Conservation (phyloP, 1,140 invertebrate genomes). For the Rhizoglyphus robini region DNA sequence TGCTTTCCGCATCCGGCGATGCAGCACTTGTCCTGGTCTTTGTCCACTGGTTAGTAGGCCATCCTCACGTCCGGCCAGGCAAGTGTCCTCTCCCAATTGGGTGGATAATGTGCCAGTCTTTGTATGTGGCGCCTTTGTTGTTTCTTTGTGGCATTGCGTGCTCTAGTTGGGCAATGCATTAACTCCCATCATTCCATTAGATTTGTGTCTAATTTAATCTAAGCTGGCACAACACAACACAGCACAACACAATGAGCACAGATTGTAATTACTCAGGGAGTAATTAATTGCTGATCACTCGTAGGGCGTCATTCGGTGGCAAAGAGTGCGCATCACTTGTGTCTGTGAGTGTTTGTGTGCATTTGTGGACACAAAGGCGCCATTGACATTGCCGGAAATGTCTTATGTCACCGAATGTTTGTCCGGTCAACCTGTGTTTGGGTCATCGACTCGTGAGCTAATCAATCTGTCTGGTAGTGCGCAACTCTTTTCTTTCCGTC, state of each 20-base stretch:
- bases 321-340: conserved; percentile 1
- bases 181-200: too few species aligned
- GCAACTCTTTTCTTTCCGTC: conserved; percentile 7
- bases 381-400: neutral
- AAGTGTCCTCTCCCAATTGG: neutral
- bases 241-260: too few species aligned
- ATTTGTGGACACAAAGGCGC: neutral
- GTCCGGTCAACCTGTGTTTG: neutral
- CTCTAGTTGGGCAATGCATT: neutral
- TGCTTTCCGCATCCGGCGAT: conserved; percentile 9
- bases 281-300: neutral
- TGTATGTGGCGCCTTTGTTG: neutral
- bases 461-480: neutral
- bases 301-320: neutral
- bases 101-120: neutral
- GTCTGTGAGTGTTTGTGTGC: neutral
- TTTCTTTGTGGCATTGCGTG: conserved; percentile 4
- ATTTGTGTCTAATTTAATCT: too few species aligned
- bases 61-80: too few species aligned
- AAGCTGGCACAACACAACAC: too few species aligned
- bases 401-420: neutral
- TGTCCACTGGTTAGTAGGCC: neutral
- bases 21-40: neutral
- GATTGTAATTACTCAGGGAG: too few species aligned
- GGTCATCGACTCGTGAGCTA: neutral